Percentiles rank a stretch among this genome's conserved stretches.
These are phyloP conservation scores for Drosophila helvetica DNA, from an alignment of 2,888 invertebrate genomes.

Conservation along the genomic window DNA sequence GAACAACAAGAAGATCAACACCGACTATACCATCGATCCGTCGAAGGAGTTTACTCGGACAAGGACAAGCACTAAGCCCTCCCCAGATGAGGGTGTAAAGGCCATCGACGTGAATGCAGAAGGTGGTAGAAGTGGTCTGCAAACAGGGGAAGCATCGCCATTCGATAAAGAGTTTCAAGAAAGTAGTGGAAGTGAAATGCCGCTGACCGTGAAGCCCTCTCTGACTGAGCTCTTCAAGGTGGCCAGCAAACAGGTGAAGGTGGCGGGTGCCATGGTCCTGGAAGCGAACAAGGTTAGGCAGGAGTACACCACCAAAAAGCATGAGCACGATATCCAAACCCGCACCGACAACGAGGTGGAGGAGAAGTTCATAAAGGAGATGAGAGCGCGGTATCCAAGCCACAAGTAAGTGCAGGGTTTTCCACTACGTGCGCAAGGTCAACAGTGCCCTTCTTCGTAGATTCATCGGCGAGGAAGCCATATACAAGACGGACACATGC, in stretches of 20 bases:
- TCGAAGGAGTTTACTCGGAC: background rate
- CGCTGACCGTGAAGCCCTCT: no score
- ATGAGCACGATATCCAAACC: slow-evolving; percentile 32
- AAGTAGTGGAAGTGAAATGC: no score
- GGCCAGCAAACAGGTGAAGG: slow-evolving; percentile 40
- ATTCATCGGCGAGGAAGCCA: slow-evolving; percentile 53
- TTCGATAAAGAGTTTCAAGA: no score
- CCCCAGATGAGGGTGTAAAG: background rate
- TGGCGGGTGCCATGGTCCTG: slow-evolving; percentile 44
- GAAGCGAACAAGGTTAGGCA: slow-evolving; percentile 17
- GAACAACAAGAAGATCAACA: background rate
- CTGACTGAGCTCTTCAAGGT: slow-evolving; percentile 25
- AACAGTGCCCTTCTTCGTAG: slow-evolving; percentile 24
- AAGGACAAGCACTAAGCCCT: background rate
- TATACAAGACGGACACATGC: slow-evolving; percentile 1
- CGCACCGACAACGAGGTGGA: slow-evolving; percentile 51
- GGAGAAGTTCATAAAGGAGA: slow-evolving; percentile 38
- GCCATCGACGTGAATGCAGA: no score
- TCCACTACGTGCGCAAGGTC: slow-evolving; percentile 41
- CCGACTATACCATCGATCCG: background rate
- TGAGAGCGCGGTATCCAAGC: slow-evolving; percentile 47
- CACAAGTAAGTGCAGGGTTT: slow-evolving; percentile 48
- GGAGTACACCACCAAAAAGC: slow-evolving; percentile 33
- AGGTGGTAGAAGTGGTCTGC: no score
- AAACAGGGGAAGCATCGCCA: no score